Evolutionary conservation across 2,113 vertebrate species (phyloP).

Genomic region (Prunella himalayana): DNA sequence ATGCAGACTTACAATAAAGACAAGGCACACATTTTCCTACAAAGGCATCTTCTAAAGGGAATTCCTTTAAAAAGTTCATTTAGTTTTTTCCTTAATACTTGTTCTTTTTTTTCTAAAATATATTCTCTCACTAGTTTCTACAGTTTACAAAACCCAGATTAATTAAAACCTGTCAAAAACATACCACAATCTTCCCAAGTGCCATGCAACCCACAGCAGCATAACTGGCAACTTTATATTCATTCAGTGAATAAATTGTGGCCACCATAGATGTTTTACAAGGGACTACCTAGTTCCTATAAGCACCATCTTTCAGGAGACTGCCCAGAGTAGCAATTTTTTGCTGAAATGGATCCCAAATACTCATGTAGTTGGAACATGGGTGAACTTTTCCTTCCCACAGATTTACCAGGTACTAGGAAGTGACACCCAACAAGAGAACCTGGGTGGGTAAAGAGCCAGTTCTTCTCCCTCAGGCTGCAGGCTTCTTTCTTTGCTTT

Average conservation of each 20-base stretch:
- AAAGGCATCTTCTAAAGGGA: background rate
- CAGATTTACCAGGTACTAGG: background rate
- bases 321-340: background rate
- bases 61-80: background rate
- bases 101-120: background rate
- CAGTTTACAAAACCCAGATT: background rate
- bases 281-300: background rate
- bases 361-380: rapidly evolving
- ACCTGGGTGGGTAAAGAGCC: background rate
- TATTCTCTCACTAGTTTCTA: background rate
- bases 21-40: background rate
- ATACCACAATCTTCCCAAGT: background rate
- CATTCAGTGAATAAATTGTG: background rate
- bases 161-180: background rate
- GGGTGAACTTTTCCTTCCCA: background rate
- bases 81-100: background rate
- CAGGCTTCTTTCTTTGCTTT: background rate
- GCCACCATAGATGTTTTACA: background rate
- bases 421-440: rapidly evolving
- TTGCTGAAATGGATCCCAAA: background rate
- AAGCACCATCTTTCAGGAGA: background rate
- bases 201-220: background rate
- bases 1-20: background rate
- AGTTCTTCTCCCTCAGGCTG: background rate
- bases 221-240: background rate